phyloP scores from a whole-genome alignment of 2,797 vertebrate species.

The Vireo griseus region DNA sequence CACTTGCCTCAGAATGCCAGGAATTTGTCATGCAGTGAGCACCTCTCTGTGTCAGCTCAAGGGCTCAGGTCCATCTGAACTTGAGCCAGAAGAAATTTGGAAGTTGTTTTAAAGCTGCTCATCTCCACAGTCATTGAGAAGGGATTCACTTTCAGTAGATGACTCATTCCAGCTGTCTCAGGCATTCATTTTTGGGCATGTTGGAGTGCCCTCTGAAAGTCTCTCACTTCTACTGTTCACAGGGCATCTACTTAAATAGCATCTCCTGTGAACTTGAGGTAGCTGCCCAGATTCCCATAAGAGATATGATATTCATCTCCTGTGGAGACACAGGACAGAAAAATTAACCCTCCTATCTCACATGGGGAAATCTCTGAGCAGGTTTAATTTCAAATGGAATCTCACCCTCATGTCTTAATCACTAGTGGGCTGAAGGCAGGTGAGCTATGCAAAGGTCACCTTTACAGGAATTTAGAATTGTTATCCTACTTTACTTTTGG shows the following conservation, averaged over 20 bases:
- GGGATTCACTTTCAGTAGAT: background rate
- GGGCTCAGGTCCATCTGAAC: background rate
- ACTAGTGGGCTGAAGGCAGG: background rate
- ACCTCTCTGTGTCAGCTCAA: background rate
- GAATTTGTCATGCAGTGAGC: background rate
- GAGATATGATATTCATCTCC: background rate
- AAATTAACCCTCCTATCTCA: fast-evolving
- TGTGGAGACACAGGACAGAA: background rate
- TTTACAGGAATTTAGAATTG: background rate
- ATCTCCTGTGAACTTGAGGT: background rate
- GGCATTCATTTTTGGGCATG: background rate
- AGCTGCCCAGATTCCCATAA: background rate
- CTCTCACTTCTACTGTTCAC: background rate
- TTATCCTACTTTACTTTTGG: background rate
- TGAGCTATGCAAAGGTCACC: background rate
- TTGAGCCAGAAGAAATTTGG: background rate
- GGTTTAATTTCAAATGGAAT: background rate
- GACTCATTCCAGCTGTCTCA: background rate
- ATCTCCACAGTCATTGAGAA: background rate
- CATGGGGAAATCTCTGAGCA: background rate
- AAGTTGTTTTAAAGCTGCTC: background rate
- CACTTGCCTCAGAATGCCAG: background rate
- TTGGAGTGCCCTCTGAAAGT: background rate
- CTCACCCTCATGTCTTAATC: background rate
- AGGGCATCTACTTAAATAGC: background rate